Percentiles rank a stretch among this genome's conserved stretches.
phyloP scores from a whole-genome alignment of 1,140 invertebrate species.

The Calliopsis andreniformis region DNA sequence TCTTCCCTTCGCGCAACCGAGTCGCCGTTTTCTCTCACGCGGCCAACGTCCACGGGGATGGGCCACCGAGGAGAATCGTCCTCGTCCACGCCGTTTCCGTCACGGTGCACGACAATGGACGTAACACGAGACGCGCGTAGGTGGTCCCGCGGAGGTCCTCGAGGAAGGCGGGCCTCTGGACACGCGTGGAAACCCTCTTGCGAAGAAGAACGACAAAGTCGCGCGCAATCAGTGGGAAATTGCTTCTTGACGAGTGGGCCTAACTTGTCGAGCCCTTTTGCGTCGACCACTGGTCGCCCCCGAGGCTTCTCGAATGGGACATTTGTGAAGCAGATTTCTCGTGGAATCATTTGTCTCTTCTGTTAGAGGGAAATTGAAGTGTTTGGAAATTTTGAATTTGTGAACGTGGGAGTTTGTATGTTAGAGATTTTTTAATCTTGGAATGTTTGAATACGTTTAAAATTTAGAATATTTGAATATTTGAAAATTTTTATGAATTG shows the following conservation, averaged over 20 bases:
- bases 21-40: conserved; percentile 18
- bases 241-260: background rate
- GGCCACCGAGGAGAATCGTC: conserved; percentile 18
- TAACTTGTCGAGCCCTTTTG: background rate
- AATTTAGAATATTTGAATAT: too few species aligned
- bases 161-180: background rate
- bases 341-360: too few species aligned
- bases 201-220: conserved; percentile 17
- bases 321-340: too few species aligned
- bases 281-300: background rate
- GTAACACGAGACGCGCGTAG: conserved; percentile 45
- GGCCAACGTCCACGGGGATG: conserved; percentile 9
- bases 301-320: conserved; percentile 1
- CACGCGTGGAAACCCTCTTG: background rate
- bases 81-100: background rate
- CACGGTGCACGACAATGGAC: conserved; percentile 40
- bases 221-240: conserved; percentile 11
- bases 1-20: background rate
- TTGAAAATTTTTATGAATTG: too few species aligned
- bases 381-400: too few species aligned
- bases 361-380: too few species aligned
- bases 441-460: too few species aligned
- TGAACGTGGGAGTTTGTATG: too few species aligned
- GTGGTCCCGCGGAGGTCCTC: conserved; percentile 33
- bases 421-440: too few species aligned